A percentile compares a stretch with the other conserved stretches of the same genome.
Evolutionary conservation across 2,888 invertebrate genomes (phyloP).

Genomic region (Periphyllus acericola): DNA sequence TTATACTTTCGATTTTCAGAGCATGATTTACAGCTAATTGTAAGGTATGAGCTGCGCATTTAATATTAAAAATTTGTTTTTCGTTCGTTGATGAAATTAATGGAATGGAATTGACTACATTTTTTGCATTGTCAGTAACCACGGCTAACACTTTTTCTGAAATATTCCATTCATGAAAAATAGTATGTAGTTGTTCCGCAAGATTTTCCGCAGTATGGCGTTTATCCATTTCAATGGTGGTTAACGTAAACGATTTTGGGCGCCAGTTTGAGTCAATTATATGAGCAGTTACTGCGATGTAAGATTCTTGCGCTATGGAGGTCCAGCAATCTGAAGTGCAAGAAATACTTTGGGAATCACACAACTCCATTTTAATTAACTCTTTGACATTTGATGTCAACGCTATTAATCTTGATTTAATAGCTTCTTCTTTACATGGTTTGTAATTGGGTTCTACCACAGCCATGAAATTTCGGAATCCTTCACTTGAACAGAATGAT

Average conservation of each 20-base stretch:
- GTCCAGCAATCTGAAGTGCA: constrained; percentile 16
- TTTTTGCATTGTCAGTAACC: constrained; percentile 16
- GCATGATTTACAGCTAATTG: constrained; percentile 19
- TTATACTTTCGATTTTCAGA: constrained; percentile 1
- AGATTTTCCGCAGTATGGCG: constrained; percentile 14
- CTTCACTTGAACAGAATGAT: constrained; percentile 16
- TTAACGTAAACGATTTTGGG: too few species aligned
- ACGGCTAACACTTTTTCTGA: constrained; percentile 19
- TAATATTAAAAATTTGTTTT: too few species aligned
- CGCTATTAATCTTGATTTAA: constrained; percentile 2
- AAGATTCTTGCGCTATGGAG: constrained; percentile 19
- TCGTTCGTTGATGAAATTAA: too few species aligned
- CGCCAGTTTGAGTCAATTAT: constrained; percentile 8
- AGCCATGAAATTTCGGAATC: constrained; percentile 21
- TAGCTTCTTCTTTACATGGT: constrained; percentile 13
- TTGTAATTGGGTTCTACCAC: constrained; percentile 8
- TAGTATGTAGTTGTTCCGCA: constrained; percentile 3
- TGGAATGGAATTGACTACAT: constrained; percentile 2
- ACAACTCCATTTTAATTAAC: constrained; percentile 5
- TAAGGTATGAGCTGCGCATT: constrained; percentile 8
- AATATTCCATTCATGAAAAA: constrained; percentile 15
- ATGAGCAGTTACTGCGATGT: constrained; percentile 2
- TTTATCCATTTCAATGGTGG: too few species aligned
- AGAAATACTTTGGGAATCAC: constrained; percentile 16
- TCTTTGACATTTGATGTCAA: constrained; percentile 16